Percentiles rank a stretch among this genome's conserved stretches.
Conservation (phyloP, 2,888 invertebrate genomes). For the Erannis defoliaria region DNA sequence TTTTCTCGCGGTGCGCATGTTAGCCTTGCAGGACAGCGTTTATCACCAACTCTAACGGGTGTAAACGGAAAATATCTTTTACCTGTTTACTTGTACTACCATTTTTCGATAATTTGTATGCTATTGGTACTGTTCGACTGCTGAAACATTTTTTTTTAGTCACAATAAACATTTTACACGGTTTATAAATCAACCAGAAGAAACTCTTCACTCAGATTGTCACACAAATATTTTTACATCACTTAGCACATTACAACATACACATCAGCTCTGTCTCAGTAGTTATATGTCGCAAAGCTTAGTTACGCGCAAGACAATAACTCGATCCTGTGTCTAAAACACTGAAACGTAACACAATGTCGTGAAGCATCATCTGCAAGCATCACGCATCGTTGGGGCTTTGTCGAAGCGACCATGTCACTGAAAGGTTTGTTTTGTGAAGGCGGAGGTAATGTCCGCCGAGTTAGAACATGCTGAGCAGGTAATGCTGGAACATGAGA, state of each 20-base stretch:
- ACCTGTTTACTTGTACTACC: no score
- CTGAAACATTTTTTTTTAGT: neutral
- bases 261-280: constrained; percentile 33
- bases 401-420: constrained; percentile 61
- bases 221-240: constrained; percentile 7
- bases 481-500: constrained; percentile 84
- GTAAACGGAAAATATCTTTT: no score
- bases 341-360: constrained; percentile 61
- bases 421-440: constrained; percentile 84
- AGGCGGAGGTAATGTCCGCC: constrained; percentile 83
- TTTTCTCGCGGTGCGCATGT: no score
- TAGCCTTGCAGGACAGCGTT: no score
- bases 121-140: neutral
- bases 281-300: constrained; percentile 48
- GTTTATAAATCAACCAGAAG: neutral
- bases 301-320: constrained; percentile 29
- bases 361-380: constrained; percentile 69
- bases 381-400: constrained; percentile 67
- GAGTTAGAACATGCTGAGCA: constrained; percentile 84
- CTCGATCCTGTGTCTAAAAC: constrained; percentile 54
- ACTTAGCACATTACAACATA: constrained; percentile 24
- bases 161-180: constrained; percentile 3
- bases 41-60: no score
- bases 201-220: constrained; percentile 1
- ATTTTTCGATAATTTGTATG: no score